Conservation (phyloP, 2,888 invertebrate genomes). For the Dynastes maya region DNA sequence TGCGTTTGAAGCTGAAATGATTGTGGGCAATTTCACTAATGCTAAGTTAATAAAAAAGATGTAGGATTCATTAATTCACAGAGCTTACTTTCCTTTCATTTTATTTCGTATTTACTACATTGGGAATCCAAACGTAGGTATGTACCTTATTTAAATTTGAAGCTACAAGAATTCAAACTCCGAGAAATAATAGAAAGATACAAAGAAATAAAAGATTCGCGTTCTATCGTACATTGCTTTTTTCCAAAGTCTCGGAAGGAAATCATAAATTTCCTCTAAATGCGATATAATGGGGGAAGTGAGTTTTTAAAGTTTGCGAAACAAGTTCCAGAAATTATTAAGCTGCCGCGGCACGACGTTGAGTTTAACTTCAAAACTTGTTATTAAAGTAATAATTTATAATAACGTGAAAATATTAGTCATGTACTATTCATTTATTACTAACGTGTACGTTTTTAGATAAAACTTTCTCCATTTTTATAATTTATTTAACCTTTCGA, state of each 20-base stretch:
- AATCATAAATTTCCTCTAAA: slow-evolving; percentile 39
- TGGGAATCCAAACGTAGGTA: no score
- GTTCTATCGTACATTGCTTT: neutral
- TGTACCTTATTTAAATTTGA: neutral
- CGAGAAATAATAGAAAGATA: no score
- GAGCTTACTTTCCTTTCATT: no score
- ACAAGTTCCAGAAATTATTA: slow-evolving; percentile 45
- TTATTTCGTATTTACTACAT: no score
- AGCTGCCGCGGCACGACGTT: slow-evolving; percentile 31
- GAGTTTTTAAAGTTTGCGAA: slow-evolving; percentile 46
- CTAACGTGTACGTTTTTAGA: slow-evolving; percentile 20
- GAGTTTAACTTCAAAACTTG: slow-evolving; percentile 44
- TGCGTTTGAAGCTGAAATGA: no score
- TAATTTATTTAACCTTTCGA: slow-evolving; percentile 19
- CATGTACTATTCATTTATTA: slow-evolving; percentile 38
- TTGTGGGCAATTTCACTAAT: no score
- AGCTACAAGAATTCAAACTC: no score
- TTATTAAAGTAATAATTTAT: slow-evolving; percentile 46
- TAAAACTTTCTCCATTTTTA: slow-evolving; percentile 31
- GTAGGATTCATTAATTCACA: no score
- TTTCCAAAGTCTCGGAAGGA: slow-evolving; percentile 9
- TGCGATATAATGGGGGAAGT: slow-evolving; percentile 44
- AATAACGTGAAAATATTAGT: slow-evolving; percentile 34
- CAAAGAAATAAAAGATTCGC: no score
- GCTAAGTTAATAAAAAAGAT: no score